phyloP scores from a whole-genome alignment of 2,113 vertebrate genomes.

The Lepidothrix coronata region DNA sequence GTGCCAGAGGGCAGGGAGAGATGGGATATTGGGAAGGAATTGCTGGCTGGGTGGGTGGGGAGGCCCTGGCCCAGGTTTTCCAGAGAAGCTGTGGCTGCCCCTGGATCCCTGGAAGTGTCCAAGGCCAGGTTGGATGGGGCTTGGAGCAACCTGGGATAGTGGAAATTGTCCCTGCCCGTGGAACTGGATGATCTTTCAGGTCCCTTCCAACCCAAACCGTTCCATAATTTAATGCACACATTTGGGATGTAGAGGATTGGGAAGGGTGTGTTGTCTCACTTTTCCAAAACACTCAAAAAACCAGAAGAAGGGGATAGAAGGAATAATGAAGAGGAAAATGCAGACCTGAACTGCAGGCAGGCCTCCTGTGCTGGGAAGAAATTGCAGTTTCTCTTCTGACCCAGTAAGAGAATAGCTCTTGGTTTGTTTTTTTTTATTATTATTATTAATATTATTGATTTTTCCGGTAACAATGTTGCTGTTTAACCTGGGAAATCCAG shows the following conservation, averaged over 20 bases:
- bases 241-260: neutral
- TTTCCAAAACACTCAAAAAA: neutral
- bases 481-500: neutral
- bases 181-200: fast-evolving
- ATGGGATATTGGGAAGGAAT: neutral
- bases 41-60: neutral
- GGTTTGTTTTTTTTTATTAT: too few species aligned
- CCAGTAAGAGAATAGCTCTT: neutral
- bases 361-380: neutral
- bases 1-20: too few species aligned
- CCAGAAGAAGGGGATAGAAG: neutral
- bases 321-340: neutral
- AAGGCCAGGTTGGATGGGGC: neutral
- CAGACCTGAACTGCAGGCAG: neutral
- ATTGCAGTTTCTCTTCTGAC: neutral
- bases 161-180: neutral
- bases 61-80: neutral
- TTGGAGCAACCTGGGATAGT: fast-evolving
- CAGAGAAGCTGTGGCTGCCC: neutral
- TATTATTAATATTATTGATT: neutral
- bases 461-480: fast-evolving
- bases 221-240: neutral
- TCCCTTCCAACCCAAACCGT: neutral
- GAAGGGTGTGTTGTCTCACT: neutral
- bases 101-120: neutral